phyloP scores from a whole-genome alignment of 2,797 vertebrate species.

The Hafferia zeledoni region DNA sequence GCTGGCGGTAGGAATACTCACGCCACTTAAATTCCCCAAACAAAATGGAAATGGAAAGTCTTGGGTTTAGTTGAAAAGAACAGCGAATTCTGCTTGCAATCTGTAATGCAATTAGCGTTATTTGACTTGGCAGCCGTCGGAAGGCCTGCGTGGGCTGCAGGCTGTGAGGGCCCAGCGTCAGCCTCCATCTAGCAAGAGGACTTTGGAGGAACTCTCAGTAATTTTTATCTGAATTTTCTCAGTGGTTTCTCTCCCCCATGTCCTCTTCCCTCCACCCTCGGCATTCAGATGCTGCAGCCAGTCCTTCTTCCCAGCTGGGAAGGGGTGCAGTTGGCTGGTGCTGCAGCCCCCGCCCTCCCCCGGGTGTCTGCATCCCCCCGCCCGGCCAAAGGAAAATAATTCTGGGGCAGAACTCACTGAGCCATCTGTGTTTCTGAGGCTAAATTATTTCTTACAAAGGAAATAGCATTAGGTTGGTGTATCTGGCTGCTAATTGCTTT shows the following conservation, averaged over 20 bases:
- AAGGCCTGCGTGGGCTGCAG: constrained; percentile 73
- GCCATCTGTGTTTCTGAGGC: constrained; percentile 36
- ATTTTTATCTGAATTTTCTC: constrained; percentile 35
- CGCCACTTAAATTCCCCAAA: constrained; percentile 19
- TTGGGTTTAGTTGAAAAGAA: constrained; percentile 77
- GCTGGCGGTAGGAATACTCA: neutral
- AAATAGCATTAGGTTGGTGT: constrained; percentile 1
- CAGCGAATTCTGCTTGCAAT: constrained; percentile 78
- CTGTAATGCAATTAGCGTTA: constrained; percentile 80
- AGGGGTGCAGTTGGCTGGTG: neutral
- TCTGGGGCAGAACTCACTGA: constrained; percentile 20
- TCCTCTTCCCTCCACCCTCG: neutral
- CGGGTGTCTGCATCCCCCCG: neutral
- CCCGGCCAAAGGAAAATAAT: neutral
- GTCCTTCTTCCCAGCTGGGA: neutral
- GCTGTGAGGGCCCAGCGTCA: constrained; percentile 36
- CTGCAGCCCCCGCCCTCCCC: neutral
- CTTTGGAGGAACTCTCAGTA: constrained; percentile 50
- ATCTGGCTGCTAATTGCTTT: constrained; percentile 63
- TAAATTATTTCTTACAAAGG: constrained; percentile 36
- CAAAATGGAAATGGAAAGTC: constrained; percentile 73
- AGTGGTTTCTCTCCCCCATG: neutral
- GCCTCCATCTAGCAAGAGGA: constrained; percentile 23
- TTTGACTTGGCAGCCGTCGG: constrained; percentile 77
- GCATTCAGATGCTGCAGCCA: neutral